Evolutionary conservation across 1,140 invertebrate species (phyloP), one percentile per base, ranked within the genome.

Genomic region (Bradysia coprophila): DNA sequence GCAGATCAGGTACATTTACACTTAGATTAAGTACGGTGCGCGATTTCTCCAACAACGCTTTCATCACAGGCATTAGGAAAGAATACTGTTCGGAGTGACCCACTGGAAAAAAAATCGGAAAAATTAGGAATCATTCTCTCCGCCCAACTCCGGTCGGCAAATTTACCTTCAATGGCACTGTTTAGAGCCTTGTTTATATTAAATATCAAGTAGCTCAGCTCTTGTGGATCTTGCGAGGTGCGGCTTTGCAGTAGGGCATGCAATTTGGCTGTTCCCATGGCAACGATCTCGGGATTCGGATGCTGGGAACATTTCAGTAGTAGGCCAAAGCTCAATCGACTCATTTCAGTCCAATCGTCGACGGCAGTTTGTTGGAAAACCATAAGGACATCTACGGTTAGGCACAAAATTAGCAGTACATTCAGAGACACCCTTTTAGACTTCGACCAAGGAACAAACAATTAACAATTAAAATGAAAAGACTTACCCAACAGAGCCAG

Each of bases 1-100:
- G 69, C 13, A 76, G 49, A 48, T 66, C 63, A 1, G 73, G 71
- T 9, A 76, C 49, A 15, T 69, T 59, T 3, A 58, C 51, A 21
- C 63, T 53, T 44, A 75, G 56, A 45, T 65, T 64, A 24, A 76
- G 60, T 4, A 66, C 53, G 11, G 52, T 49, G 21, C 61, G 56
- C 19, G 65, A 63, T 53, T 74, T 74, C 38, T 75, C 73, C 20
- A 78, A 55, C 10, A 77, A 48, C 0, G 73, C 70, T 55, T 75
- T 73, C 60, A 78, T 61, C 19, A 77, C 71, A 4, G 72, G 73
- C 48, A 76, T 68, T 1, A 77, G 45, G 48, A 75, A 77, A 4
- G 71, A 70, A 51, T 76, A 75, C 43, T 71, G 70, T 40, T 73
- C 71, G 4, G 64, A 57, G 48, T 68, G 65, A 2, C 60, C 60